Percentiles rank a stretch among this genome's conserved stretches.
Conservation (phyloP, 1,140 invertebrate species). For the Lepidurus arcticus region DNA sequence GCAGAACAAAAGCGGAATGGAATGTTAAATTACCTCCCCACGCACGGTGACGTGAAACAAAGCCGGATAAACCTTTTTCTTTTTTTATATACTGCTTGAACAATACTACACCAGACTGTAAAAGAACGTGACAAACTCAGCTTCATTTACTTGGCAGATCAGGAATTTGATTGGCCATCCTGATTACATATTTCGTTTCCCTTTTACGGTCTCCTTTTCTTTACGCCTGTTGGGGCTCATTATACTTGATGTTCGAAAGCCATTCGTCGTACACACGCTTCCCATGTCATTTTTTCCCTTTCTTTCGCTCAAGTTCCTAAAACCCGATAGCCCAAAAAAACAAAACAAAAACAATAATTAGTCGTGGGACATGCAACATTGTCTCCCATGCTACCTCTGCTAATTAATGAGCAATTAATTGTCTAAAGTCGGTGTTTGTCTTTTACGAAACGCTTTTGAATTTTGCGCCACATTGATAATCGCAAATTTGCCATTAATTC, state of each 20-base stretch:
- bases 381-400: neutral
- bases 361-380: neutral
- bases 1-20: slow-evolving; percentile 11
- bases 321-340: too few relatives aligned
- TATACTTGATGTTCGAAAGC: neutral
- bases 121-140: neutral
- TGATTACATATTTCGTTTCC: neutral
- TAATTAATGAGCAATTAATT: neutral
- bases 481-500: neutral
- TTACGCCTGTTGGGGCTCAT: neutral
- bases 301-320: too few relatives aligned
- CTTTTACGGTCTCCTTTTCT: neutral
- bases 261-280: neutral
- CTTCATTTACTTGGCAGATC: neutral
- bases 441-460: too few relatives aligned
- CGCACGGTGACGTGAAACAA: slow-evolving; percentile 16
- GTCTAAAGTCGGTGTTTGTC: too few relatives aligned
- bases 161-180: neutral
- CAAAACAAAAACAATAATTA: too few relatives aligned
- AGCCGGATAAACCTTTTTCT: neutral
- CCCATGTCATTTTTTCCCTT: neutral
- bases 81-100: neutral
- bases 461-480: too few relatives aligned
- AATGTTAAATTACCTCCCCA: slow-evolving; percentile 22
- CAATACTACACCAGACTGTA: neutral